These are phyloP conservation scores for Lycia hirtaria DNA, from an alignment of 2,888 invertebrate species.

Conservation along the genomic window DNA sequence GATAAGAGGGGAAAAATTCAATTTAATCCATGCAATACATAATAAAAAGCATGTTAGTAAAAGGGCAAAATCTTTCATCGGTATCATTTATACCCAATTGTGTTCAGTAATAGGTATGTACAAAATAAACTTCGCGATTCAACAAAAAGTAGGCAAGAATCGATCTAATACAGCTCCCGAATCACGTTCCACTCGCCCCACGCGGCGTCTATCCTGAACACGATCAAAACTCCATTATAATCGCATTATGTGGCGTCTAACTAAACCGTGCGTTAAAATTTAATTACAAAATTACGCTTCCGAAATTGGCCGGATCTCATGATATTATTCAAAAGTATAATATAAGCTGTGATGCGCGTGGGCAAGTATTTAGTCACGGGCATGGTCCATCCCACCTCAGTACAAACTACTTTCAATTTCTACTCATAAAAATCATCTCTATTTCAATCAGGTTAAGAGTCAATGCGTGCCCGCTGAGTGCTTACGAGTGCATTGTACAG, in stretches of 20 bases:
- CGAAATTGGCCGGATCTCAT: slow-evolving; percentile 57
- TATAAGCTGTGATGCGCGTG: slow-evolving; percentile 71
- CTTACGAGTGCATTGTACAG: slow-evolving; percentile 42
- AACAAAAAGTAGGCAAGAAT: slow-evolving; percentile 15
- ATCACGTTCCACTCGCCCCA: slow-evolving; percentile 39
- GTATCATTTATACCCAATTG: not conserved
- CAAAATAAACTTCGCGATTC: slow-evolving; percentile 3
- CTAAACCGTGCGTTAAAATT: slow-evolving; percentile 76
- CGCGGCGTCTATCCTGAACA: slow-evolving; percentile 53
- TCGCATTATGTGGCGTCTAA: slow-evolving; percentile 67
- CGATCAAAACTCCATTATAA: slow-evolving; percentile 70
- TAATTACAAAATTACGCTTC: slow-evolving; percentile 72
- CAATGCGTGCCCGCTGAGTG: not conserved
- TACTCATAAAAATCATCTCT: slow-evolving; percentile 21
- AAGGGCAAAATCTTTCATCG: no score
- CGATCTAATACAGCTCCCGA: slow-evolving; percentile 27
- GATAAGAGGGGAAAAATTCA: no score
- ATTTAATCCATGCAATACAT: no score
- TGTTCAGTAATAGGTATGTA: not conserved
- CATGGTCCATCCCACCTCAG: slow-evolving; percentile 62
- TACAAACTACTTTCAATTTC: slow-evolving; percentile 48
- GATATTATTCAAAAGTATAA: slow-evolving; percentile 66
- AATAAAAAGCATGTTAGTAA: no score
- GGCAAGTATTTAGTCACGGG: slow-evolving; percentile 79
- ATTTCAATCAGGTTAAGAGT: slow-evolving; percentile 15